Evolutionary conservation across 37 sponge, comb jelly and placozoan genomes (phyloP), one percentile per base, ranked within the genome.

Genomic region (Bolinopsis microptera): DNA sequence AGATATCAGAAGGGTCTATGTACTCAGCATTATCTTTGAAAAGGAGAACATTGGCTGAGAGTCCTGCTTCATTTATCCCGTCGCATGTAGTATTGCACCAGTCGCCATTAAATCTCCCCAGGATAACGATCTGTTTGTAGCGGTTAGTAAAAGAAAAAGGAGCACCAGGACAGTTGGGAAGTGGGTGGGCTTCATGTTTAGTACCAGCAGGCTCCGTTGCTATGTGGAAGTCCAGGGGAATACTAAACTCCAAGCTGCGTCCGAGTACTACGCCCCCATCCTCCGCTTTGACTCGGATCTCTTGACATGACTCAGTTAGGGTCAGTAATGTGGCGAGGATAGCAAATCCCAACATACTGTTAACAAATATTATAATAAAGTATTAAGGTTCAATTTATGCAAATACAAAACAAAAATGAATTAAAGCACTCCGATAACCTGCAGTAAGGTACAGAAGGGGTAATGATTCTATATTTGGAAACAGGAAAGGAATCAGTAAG

Each of bases 251-350:
- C 80, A 77, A 34, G 36, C 80, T 77, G 1, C 80, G 80, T 35
- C 80, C 80, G 80, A 77, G 35, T 1, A 35, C 80, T 36, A 77
- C 37, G 35, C 80, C 32, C 36, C 80, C 80, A 36, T 77, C 80
- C 21, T 27, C 5, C 1, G 80, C 34, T 36, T 32, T 28, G 35
- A 77, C 37, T 35, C 80, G 80, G 37, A 77, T 77, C 13, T 77
- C 32, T 32, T 77, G 80, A 77, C 80, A 77, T 3, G 80, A 77
- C 8, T 28, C 0, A 18, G 35, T 36, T 32, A 77, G 36, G 36
- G 36, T 13, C 9, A 48, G 61, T 13, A 48, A 13, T 48, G 13
- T 48, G 61, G 61, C 61, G 13, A 48, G 61, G 61, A n/a, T n/a
- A n/a, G n/a, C n/a, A n/a, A n/a, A n/a, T n/a, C n/a, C n/a, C n/a